Base-by-base conservation (phyloP, 2,113 vertebrate genomes). In the Hypocryptadius cinnamomeus region DNA sequence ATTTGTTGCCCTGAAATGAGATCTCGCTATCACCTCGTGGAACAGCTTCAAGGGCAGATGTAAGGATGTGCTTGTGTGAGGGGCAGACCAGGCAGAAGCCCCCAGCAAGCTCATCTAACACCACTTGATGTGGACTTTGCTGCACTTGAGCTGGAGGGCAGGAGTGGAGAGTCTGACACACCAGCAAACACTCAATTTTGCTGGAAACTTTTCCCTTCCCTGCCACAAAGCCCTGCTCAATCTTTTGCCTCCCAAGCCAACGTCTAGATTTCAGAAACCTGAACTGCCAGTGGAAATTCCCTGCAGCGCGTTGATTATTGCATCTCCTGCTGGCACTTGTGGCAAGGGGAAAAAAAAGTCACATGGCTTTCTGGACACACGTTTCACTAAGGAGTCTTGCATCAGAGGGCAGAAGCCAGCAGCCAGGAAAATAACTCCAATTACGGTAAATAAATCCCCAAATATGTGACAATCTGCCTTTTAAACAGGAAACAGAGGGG, bases 261-360 rank as follows among this genome's bases (percentile, higher is more conserved):
- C 47, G 90, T 97, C 97, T 92, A 91, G 94, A 94, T 97, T 97
- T 98, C 95, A 97, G 96, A 98, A 97, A 97, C 95, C 95, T 97
- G 96, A 95, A 96, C 96, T 97, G 86, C 96, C 91, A 96, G 96
- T 97, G 97, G 97, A 97, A 98, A 97, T 96, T 97, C 97, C 97
- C 97, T 95, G 88, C 94, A 96, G 96, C 37, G 82, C 50, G 95
- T 94, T 96, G 94, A 93, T 84, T 95, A 94, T 79, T 96, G 87
- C 97, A 97, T 97, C 97, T 97, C 97, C 91, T 95, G 97, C 92
- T 98, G 98, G 97, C 97, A 97, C 97, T 95, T 89, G 93, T 96
- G 97, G 96, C 96, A 97, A 96, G 72, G 94, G 94, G 93, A 48
- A 79, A 96, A 89, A 92, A 90, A 97, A 96, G 91, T 97, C 97